phyloP scores from a whole-genome alignment of 1,140 invertebrate genomes.

The Belonocnema kinseyi region DNA sequence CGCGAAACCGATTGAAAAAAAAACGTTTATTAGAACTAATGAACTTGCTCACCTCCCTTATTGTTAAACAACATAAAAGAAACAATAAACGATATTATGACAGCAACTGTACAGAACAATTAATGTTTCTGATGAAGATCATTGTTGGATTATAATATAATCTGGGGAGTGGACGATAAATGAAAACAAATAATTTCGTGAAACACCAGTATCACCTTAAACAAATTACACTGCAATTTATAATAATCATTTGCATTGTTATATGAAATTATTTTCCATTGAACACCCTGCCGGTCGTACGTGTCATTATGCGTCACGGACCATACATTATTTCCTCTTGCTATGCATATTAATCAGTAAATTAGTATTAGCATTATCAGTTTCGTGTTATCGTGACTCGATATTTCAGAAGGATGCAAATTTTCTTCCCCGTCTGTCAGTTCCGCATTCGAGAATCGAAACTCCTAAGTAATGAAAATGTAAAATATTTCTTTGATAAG shows the following conservation, averaged over 20 bases:
- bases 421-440: background rate
- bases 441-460: background rate
- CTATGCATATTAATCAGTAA: slow-evolving; percentile 27
- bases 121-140: too few species aligned
- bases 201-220: background rate
- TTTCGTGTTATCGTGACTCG: slow-evolving; percentile 1
- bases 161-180: too few species aligned
- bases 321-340: slow-evolving; percentile 14
- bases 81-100: too few species aligned
- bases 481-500: too few species aligned
- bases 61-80: too few species aligned
- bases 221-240: slow-evolving; percentile 2
- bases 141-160: too few species aligned
- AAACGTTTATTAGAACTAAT: background rate
- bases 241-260: slow-evolving; percentile 11
- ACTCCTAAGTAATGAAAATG: too few species aligned
- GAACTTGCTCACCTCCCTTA: too few species aligned
- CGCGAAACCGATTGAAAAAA: background rate
- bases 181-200: background rate
- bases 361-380: slow-evolving; percentile 20
- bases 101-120: too few species aligned
- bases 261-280: slow-evolving; percentile 9
- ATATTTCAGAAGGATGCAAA: slow-evolving; percentile 8
- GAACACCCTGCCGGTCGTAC: slow-evolving; percentile 6
- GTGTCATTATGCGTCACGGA: slow-evolving; percentile 4